A percentile compares a stretch with the other conserved stretches of the same genome.
Conservation (phyloP, 2,888 invertebrate genomes). For the Acronicta leporina region DNA sequence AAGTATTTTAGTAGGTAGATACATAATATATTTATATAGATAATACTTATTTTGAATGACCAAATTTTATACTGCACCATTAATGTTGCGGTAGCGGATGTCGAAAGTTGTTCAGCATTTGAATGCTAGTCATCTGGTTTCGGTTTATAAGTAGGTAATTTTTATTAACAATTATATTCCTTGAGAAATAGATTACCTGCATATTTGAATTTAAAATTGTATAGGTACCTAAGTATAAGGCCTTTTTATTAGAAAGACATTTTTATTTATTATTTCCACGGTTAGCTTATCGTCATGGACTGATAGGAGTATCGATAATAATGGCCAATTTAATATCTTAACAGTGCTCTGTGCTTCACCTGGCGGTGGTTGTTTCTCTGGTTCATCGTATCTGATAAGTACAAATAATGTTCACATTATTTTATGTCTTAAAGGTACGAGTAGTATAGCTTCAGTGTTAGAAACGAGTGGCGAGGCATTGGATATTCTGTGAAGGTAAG, state of each 20-base stretch:
- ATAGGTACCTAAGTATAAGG: no score
- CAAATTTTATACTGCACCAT: conserved; percentile 16
- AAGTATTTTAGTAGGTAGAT: not conserved
- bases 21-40: not conserved
- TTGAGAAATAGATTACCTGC: not conserved
- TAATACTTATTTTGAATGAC: conserved; percentile 8
- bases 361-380: conserved; percentile 53
- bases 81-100: conserved; percentile 30
- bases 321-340: conserved; percentile 45
- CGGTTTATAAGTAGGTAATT: conserved; percentile 30
- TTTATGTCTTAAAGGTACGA: conserved; percentile 54
- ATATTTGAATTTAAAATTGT: no score
- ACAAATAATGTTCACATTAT: conserved; percentile 36
- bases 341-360: conserved; percentile 43
- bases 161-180: conserved; percentile 19
- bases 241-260: no score
- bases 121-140: conserved; percentile 47
- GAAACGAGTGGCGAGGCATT: conserved; percentile 42
- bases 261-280: conserved; percentile 22
- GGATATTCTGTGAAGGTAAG: conserved; percentile 57
- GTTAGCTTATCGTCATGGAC: no score
- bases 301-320: conserved; percentile 27
- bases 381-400: conserved; percentile 42
- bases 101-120: conserved; percentile 52
- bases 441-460: conserved; percentile 43